These are phyloP conservation scores for Morpho deidamia DNA, from an alignment of 2,888 invertebrate species.

Conservation along the genomic window DNA sequence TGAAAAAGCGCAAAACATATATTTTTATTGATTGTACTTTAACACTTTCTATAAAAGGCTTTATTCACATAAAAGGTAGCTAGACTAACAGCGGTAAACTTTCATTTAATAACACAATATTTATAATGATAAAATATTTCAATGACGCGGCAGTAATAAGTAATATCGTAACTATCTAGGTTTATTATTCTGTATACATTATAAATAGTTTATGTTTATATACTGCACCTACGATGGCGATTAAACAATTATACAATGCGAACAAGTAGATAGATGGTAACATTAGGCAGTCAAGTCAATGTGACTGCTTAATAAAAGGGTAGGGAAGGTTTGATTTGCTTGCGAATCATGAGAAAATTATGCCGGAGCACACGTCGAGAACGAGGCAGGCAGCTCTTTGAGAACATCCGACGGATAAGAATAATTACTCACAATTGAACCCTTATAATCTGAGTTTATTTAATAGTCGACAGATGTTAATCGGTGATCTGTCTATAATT, in stretches of 20 bases:
- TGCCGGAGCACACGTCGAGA: constrained; percentile 48
- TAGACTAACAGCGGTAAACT: too few relatives aligned
- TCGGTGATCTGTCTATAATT: constrained; percentile 70
- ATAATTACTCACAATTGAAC: constrained; percentile 78
- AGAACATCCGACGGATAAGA: constrained; percentile 76
- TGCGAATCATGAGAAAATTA: constrained; percentile 76
- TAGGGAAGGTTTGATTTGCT: constrained; percentile 67
- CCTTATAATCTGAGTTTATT: constrained; percentile 73
- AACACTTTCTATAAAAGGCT: too few relatives aligned
- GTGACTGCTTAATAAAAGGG: constrained; percentile 73
- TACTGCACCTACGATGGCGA: constrained; percentile 11
- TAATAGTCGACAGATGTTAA: constrained; percentile 78
- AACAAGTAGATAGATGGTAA: constrained; percentile 39
- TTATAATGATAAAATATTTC: too few relatives aligned
- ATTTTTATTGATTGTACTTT: too few relatives aligned
- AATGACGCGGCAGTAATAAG: too few relatives aligned
- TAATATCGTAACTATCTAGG: too few relatives aligned
- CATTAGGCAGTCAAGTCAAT: constrained; percentile 62
- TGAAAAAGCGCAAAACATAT: too few relatives aligned
- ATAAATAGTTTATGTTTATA: constrained; percentile 7
- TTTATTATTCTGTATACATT: too few relatives aligned
- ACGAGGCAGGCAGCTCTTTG: constrained; percentile 57
- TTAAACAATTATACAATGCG: constrained; percentile 23
- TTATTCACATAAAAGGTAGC: too few relatives aligned
- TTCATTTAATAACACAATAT: too few relatives aligned